Evolutionary conservation across 2,113 vertebrate genomes (phyloP).

Genomic region (Leuciscus idus): DNA sequence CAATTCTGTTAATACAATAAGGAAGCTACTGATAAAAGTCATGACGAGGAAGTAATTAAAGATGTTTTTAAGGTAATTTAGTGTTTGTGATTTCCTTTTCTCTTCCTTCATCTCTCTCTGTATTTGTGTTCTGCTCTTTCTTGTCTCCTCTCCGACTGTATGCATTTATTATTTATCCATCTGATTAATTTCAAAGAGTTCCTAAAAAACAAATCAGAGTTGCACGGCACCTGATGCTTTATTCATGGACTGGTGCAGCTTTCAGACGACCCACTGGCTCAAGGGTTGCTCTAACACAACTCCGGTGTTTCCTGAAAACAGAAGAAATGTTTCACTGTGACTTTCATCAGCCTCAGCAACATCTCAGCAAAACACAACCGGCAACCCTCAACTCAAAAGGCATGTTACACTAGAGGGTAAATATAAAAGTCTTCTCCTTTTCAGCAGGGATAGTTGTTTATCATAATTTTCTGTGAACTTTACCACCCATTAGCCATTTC

Average conservation of each 20-base stretch:
- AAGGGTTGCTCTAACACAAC: neutral
- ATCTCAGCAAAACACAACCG: neutral
- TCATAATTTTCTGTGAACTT: slow-evolving; percentile 17
- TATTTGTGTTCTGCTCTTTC: slow-evolving; percentile 30
- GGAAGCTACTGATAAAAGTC: neutral
- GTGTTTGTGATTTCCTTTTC: slow-evolving; percentile 14
- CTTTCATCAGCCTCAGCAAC: neutral
- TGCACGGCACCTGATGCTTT: slow-evolving; percentile 46
- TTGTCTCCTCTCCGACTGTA: slow-evolving; percentile 22
- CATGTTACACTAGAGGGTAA: neutral
- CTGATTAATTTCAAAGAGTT: slow-evolving; percentile 52
- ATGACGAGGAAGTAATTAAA: neutral
- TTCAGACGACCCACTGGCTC: slow-evolving; percentile 25
- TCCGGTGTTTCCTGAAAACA: slow-evolving; percentile 1
- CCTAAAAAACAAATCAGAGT: slow-evolving; percentile 55
- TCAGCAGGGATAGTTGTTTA: neutral
- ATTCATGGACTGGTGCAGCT: slow-evolving; percentile 47
- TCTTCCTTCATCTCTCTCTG: neutral
- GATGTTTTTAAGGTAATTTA: neutral
- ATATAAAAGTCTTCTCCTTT: neutral
- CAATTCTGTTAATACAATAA: neutral
- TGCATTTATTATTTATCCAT: slow-evolving; percentile 58
- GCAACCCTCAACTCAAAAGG: neutral
- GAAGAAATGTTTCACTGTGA: slow-evolving; percentile 21
- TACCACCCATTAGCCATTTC: slow-evolving; percentile 26